Evolutionary conservation across 2,113 vertebrate genomes (phyloP), one percentile per base, ranked within the genome.

Genomic region (Saimiri boliviensis): DNA sequence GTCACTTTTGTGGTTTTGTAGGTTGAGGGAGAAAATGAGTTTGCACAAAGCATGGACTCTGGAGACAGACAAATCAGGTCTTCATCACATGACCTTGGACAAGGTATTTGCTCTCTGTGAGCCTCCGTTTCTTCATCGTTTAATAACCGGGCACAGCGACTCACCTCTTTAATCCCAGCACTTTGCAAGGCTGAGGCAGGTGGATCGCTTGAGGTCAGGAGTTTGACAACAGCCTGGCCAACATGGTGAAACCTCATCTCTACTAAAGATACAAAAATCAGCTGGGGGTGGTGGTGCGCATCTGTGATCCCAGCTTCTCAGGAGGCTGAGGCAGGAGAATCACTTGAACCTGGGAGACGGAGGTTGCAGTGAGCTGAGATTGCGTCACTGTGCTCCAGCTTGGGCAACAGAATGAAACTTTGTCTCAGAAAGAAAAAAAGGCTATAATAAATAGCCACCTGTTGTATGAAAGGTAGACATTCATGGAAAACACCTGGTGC

Each of bases 271-370:
- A 35, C 66, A n/a, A 35, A 68, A 68, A 68, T 68, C 35, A 68
- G 66, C 66, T 6, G 6, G 32, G 32, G 7, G 32, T n/a, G 32
- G 32, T 35, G 66, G 32, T 35, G 32, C 66, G 0, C 66, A 32
- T 16, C 66, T 68, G 32, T 68, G 35, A 19, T 68, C 66, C 66
- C 32, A 68, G 32, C 66, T 35, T 19, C 32, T 68, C 7, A 14
- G 66, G 66, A 68, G 66, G 7, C 66, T 68, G 32, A 35, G 2
- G 14, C 16, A 35, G 66, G 32, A 68, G 66, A 35, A 16, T 35
- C 7, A 8, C 66, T 68, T 68, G 66, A 68, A 35, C 7, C 32
- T 0, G 2, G 14, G 32, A 35, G 66, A 6, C 3, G 0, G 63
- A 68, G 66, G 32, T 35, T 68, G 32, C 66, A 68, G 16, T 35